Base-by-base conservation (phyloP, 2,797 vertebrate genomes). In the Otus scops region DNA sequence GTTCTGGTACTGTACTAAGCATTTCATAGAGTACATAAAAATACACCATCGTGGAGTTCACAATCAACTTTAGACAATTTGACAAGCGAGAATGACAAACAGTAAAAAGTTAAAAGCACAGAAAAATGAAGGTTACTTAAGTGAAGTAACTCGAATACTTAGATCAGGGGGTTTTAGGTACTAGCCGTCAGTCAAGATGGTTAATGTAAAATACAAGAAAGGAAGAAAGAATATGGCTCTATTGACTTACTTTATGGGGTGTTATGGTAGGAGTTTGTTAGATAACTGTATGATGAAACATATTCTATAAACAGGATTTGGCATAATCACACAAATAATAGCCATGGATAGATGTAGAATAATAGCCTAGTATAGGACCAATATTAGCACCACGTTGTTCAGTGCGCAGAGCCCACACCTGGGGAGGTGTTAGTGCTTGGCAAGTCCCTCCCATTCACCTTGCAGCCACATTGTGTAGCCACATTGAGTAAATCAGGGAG, bases 21-120 rank as follows among this genome's bases (percentile, higher is more conserved):
- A 68, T 70, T 94, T 94, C 39, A 23, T 47, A 67, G 48, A 53
- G 56, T 82, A 70, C n/a, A 54, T 86, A 82, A 90, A 94, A 95
- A 91, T 76, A 79, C 39, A 77, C 19, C 15, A 38, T 80, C 75
- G 20, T 64, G 60, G 43, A 76, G 80, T 70, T 94, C 67, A 56
- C 75, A 85, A 10, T 93, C 64, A 41, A 20, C 26, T 11, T 74
- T 51, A 95, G 88, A 76, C 47, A 80, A 85, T 82, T 54, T 85
- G 84, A 57, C 63, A 88, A 81, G 76, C 51, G 74, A 74, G 21
- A 74, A 34, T 85, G 59, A 41, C 54, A 75, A 94, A 59, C 14
- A 48, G 26, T 27, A 43, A 65, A 53, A 69, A 73, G 50, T 61
- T 61, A 63, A 71, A 92, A 79, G 71, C 61, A 69, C 20, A 54